Conservation (phyloP, 2,888 invertebrate species). For the Mylabris sibirica region DNA sequence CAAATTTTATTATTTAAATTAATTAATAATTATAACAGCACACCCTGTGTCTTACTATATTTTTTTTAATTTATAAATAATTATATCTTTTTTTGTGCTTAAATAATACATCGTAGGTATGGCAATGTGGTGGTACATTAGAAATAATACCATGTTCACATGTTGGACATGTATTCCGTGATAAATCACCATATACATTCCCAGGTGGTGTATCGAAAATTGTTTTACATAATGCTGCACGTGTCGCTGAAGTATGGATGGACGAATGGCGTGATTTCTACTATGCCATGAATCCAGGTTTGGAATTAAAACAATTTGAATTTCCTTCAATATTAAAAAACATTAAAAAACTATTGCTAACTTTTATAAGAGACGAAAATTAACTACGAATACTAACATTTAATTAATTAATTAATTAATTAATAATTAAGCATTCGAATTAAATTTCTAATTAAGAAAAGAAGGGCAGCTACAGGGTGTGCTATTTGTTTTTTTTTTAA, state of each 20-base stretch:
- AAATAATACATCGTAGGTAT: conserved; percentile 69
- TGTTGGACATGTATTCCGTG: conserved; percentile 97
- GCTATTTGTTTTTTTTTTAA: neutral
- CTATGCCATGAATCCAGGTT: conserved; percentile 99
- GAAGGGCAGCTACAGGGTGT: neutral
- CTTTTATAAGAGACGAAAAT: neutral
- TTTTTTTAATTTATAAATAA: neutral
- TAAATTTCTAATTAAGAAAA: neutral
- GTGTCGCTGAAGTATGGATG: conserved; percentile 99
- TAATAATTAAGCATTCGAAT: neutral
- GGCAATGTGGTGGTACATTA: conserved; percentile 96
- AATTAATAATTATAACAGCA: conserved; percentile 21
- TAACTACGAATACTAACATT: neutral
- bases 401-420: neutral
- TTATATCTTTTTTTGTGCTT: neutral
- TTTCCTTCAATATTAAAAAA: too few relatives aligned
- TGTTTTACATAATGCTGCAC: conserved; percentile 97
- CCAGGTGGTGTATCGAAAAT: conserved; percentile 97
- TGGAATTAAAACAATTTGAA: conserved; percentile 45
- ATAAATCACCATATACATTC: conserved; percentile 98
- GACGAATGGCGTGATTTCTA: conserved; percentile 99
- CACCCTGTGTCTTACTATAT: conserved; percentile 24
- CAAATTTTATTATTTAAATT: neutral
- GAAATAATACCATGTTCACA: conserved; percentile 96
- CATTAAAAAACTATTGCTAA: neutral